A percentile compares a stretch with the other conserved stretches of the same genome.
phyloP scores from a whole-genome alignment of 2,888 invertebrate species.

The Myopa testacea region DNA sequence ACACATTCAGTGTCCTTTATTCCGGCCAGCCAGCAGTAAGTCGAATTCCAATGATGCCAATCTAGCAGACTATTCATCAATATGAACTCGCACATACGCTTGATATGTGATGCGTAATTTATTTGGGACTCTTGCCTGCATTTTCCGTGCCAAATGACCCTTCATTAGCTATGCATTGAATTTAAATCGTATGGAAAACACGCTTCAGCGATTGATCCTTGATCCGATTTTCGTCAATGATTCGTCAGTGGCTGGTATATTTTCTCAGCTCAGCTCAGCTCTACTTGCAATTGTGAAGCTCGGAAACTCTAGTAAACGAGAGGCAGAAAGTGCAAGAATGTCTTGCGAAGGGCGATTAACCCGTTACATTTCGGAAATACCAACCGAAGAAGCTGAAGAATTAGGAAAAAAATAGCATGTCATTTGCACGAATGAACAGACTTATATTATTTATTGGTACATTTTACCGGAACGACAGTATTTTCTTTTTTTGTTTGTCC shows the following conservation, averaged over 20 bases:
- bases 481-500: too few relatives aligned
- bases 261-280: neutral
- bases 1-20: constrained; percentile 36
- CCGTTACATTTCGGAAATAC: constrained; percentile 4
- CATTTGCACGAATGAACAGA: constrained; percentile 25
- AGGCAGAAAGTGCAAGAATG: neutral
- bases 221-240: constrained; percentile 31
- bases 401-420: neutral
- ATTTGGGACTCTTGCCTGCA: constrained; percentile 13
- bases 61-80: constrained; percentile 34
- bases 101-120: constrained; percentile 42
- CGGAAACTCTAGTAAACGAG: neutral
- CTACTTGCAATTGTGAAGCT: neutral
- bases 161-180: constrained; percentile 60
- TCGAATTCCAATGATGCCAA: constrained; percentile 36
- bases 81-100: constrained; percentile 22
- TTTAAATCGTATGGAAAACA: constrained; percentile 59
- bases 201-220: constrained; percentile 49
- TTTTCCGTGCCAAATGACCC: constrained; percentile 46
- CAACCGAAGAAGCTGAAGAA: neutral
- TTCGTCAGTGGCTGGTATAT: constrained; percentile 12
- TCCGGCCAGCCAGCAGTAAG: constrained; percentile 5
- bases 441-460: neutral
- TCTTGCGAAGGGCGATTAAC: constrained; percentile 11
- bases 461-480: neutral